Conservation (phyloP, 2,888 invertebrate genomes). For the Lathronympha strigana region DNA sequence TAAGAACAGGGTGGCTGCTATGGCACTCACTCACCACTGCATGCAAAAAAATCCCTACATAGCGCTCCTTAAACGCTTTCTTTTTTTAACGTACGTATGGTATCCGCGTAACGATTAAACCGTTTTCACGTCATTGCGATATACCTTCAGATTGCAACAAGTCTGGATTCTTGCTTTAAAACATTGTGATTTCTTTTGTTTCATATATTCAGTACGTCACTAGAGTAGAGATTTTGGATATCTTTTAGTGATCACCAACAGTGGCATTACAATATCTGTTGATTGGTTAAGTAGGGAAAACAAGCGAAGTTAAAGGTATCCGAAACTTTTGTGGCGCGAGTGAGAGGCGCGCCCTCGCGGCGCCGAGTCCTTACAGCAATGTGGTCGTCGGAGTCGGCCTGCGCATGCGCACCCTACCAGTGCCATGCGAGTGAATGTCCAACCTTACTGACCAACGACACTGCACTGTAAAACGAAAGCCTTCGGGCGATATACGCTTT, state of each 20-base stretch:
- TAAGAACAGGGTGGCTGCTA: conserved; percentile 62
- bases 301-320: conserved; percentile 52
- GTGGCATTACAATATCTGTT: too few relatives aligned
- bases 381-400: conserved; percentile 66
- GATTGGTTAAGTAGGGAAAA: background rate
- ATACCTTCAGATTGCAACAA: conserved; percentile 56
- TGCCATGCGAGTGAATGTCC: conserved; percentile 67
- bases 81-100: conserved; percentile 68
- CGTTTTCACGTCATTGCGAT: conserved; percentile 60
- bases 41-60: conserved; percentile 74
- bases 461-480: conserved; percentile 22
- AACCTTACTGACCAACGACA: conserved; percentile 53
- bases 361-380: conserved; percentile 65
- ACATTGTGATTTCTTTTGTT: conserved; percentile 22
- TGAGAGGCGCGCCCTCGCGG: conserved; percentile 81
- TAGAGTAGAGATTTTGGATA: background rate
- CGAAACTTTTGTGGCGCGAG: conserved; percentile 68
- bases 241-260: too few relatives aligned
- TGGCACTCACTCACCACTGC: conserved; percentile 67
- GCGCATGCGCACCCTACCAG: conserved; percentile 61
- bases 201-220: background rate
- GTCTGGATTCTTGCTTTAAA: conserved; percentile 6
- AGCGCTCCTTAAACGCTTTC: conserved; percentile 68
- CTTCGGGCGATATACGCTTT: conserved; percentile 23
- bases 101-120: conserved; percentile 70